phyloP scores from a whole-genome alignment of 2,113 vertebrate genomes.

The Solenodon paradoxus region DNA sequence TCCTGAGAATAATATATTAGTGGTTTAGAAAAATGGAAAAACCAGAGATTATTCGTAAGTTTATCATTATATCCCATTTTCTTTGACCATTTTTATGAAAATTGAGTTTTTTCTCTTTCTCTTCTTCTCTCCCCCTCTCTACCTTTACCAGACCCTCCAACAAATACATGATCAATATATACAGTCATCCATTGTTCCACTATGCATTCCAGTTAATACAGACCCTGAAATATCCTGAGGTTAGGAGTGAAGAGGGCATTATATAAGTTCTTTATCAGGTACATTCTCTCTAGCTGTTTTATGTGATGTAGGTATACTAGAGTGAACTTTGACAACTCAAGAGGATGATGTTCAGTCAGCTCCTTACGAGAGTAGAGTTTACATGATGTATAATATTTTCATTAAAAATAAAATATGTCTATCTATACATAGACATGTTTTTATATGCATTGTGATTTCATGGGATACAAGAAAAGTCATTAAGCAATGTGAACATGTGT shows the following conservation, averaged over 20 bases:
- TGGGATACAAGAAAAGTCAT: background rate
- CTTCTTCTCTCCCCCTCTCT: background rate
- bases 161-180: background rate
- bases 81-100: too few relatives aligned
- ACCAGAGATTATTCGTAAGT: background rate
- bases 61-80: background rate
- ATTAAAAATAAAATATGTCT: background rate
- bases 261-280: background rate
- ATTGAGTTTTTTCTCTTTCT: too few relatives aligned
- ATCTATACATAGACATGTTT: background rate
- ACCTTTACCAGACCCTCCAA: background rate
- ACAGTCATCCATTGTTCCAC: background rate
- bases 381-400: background rate
- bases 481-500: background rate
- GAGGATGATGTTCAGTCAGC: background rate
- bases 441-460: background rate
- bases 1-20: background rate
- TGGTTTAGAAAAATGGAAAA: background rate
- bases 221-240: slow-evolving; percentile 12
- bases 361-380: background rate
- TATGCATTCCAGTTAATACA: background rate
- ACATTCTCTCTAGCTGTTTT: background rate
- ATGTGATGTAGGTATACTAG: background rate
- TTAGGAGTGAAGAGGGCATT: background rate
- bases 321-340: slow-evolving; percentile 19